These are phyloP conservation scores for Ctena decussata DNA, from an alignment of 2,888 invertebrate species.

Conservation along the genomic window DNA sequence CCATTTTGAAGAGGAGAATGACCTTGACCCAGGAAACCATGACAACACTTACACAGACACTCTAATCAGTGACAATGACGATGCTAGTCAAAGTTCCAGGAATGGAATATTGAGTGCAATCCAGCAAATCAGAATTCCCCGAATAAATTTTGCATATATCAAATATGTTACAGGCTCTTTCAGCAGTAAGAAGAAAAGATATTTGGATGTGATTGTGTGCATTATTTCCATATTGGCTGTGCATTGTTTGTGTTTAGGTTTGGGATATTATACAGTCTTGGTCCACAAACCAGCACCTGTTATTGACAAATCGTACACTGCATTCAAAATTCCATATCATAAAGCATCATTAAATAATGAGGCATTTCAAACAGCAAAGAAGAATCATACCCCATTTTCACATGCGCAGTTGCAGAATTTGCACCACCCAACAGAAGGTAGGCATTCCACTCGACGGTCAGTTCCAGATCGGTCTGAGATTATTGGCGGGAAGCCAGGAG, in stretches of 20 bases:
- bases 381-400: conserved; percentile 49
- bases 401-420: conserved; percentile 3
- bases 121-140: neutral
- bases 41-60: neutral
- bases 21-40: neutral
- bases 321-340: conserved; percentile 84
- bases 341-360: conserved; percentile 77
- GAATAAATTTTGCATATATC: neutral
- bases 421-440: neutral
- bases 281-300: conserved; percentile 72
- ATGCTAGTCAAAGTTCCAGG: neutral
- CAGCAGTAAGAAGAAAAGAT: neutral
- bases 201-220: conserved; percentile 56
- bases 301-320: conserved; percentile 82
- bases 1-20: neutral
- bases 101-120: neutral
- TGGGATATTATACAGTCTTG: conserved; percentile 75
- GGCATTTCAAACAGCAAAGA: conserved; percentile 73
- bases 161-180: neutral
- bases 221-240: conserved; percentile 58
- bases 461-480: neutral
- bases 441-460: neutral
- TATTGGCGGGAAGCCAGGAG: conserved; percentile 15
- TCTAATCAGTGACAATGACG: neutral
- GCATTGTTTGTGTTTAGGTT: conserved; percentile 56